Evolutionary conservation across 2,113 vertebrate genomes (phyloP).

Genomic region (Oostethus manadensis): DNA sequence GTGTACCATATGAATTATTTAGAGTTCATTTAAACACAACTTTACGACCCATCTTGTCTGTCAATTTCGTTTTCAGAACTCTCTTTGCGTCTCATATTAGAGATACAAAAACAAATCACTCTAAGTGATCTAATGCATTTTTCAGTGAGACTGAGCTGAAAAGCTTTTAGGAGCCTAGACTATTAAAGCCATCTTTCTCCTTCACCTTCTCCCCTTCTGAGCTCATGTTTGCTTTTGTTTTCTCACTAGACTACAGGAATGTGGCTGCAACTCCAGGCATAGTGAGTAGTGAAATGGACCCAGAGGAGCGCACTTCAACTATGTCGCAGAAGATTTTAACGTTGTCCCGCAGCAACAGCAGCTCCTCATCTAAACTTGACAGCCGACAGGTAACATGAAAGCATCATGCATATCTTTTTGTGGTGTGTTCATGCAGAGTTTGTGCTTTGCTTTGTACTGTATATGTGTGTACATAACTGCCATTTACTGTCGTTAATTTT

Average conservation of each 20-base stretch:
- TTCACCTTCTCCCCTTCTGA: slow-evolving; percentile 15
- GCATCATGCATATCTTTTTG: neutral
- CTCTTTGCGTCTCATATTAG: slow-evolving; percentile 11
- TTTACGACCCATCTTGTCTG: slow-evolving; percentile 21
- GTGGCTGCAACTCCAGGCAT: slow-evolving; percentile 20
- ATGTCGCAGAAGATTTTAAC: slow-evolving; percentile 88
- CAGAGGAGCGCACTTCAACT: slow-evolving; percentile 79
- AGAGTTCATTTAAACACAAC: slow-evolving; percentile 13
- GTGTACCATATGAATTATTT: slow-evolving; percentile 39
- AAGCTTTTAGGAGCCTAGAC: slow-evolving; percentile 38
- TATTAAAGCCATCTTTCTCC: slow-evolving; percentile 30
- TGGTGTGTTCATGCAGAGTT: too few relatives aligned
- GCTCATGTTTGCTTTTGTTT: slow-evolving; percentile 6
- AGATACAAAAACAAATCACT: slow-evolving; percentile 34
- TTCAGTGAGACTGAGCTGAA: slow-evolving; percentile 34
- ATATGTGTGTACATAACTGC: too few relatives aligned
- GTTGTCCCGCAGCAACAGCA: slow-evolving; percentile 91
- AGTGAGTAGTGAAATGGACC: slow-evolving; percentile 70
- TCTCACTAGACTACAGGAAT: slow-evolving; percentile 32
- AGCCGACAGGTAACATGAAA: slow-evolving; percentile 83
- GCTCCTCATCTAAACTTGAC: slow-evolving; percentile 91
- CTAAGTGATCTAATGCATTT: slow-evolving; percentile 44
- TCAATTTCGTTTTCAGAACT: slow-evolving; percentile 16
- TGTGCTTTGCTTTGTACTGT: too few relatives aligned
- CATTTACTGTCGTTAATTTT: too few relatives aligned